Evolutionary conservation across 1,140 invertebrate genomes (phyloP).

Genomic region (Idris sp.): DNA sequence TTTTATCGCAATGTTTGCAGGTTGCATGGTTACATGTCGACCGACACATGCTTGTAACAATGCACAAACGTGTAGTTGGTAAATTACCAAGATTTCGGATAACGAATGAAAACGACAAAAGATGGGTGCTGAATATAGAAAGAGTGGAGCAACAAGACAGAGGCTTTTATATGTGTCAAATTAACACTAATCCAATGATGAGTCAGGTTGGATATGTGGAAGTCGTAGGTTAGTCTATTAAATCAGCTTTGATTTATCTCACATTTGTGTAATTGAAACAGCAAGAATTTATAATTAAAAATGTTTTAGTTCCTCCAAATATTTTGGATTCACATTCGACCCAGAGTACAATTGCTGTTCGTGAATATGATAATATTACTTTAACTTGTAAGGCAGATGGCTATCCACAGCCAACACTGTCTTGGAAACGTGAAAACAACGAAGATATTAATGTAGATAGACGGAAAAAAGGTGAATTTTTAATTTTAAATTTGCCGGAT

Average conservation of each 20-base stretch:
- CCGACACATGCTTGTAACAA: constrained; percentile 94
- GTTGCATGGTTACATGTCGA: constrained; percentile 96
- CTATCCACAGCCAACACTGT: constrained; percentile 91
- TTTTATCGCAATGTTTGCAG: too few relatives aligned
- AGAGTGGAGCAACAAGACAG: constrained; percentile 92
- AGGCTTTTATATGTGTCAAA: constrained; percentile 94
- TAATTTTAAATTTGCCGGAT: too few relatives aligned
- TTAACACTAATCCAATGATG: constrained; percentile 98
- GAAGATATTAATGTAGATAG: constrained; percentile 88
- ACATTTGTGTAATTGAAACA: too few relatives aligned
- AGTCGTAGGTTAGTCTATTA: constrained; percentile 89
- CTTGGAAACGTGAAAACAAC: constrained; percentile 93
- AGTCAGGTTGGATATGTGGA: constrained; percentile 95
- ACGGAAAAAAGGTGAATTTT: constrained; percentile 86
- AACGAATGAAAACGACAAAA: constrained; percentile 93
- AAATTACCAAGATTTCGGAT: constrained; percentile 91
- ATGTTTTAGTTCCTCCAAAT: constrained; percentile 89
- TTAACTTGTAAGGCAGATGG: constrained; percentile 93
- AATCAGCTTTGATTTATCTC: too few relatives aligned
- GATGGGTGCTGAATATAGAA: constrained; percentile 92
- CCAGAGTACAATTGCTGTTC: constrained; percentile 90
- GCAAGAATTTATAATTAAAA: too few relatives aligned
- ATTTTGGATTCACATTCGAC: constrained; percentile 91
- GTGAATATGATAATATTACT: constrained; percentile 93
- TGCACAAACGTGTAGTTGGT: constrained; percentile 93